phyloP scores from a whole-genome alignment of 2,113 vertebrate species.

The Neofelis nebulosa region DNA sequence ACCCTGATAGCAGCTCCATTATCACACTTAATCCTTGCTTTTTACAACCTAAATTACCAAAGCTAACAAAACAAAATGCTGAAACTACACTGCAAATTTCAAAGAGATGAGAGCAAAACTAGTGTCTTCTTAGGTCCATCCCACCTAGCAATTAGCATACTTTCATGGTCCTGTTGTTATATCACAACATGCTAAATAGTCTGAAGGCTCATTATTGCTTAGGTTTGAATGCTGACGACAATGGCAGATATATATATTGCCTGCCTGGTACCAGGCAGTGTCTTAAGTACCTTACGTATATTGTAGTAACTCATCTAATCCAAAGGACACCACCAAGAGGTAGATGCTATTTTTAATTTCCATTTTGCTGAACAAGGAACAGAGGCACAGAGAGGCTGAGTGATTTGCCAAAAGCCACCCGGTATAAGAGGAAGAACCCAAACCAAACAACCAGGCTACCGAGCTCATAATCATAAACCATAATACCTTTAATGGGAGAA shows the following conservation, averaged over 20 bases:
- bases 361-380: background rate
- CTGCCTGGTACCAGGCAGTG: background rate
- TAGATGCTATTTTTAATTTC: background rate
- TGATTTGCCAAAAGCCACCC: background rate
- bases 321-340: background rate
- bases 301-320: background rate
- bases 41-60: background rate
- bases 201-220: background rate
- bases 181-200: background rate
- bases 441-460: background rate
- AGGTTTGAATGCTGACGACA: background rate
- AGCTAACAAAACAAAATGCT: background rate
- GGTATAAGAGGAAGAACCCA: background rate
- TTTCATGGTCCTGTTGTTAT: background rate
- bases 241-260: background rate
- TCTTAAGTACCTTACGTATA: background rate
- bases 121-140: background rate
- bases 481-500: background rate
- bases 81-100: background rate
- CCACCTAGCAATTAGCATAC: background rate
- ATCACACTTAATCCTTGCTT: background rate
- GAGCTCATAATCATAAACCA: background rate
- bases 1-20: background rate
- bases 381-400: background rate
- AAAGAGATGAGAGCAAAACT: background rate